These are phyloP conservation scores for Nymphalis c-album DNA, from an alignment of 2,888 invertebrate genomes.

Conservation along the genomic window DNA sequence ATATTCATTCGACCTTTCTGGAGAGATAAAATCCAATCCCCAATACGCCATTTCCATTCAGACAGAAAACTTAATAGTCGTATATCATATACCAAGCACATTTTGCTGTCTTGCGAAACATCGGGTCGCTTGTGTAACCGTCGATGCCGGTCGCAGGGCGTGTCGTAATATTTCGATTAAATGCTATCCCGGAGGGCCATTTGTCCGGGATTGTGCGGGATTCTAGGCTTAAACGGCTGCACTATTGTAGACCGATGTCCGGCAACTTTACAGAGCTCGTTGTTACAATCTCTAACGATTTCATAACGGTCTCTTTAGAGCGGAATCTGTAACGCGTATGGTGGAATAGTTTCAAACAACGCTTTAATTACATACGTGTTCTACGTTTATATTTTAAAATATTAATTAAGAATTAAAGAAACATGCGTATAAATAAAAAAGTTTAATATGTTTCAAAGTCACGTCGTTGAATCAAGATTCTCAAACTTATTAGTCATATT, in stretches of 20 bases:
- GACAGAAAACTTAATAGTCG: slow-evolving; percentile 25
- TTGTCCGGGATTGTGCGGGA: slow-evolving; percentile 37
- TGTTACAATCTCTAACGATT: slow-evolving; percentile 22
- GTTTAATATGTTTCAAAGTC: too few relatives aligned
- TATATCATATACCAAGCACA: slow-evolving; percentile 24
- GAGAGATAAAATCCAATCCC: slow-evolving; percentile 4
- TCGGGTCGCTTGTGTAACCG: slow-evolving; percentile 14
- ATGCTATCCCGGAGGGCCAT: slow-evolving; percentile 32
- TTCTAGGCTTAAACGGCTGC: slow-evolving; percentile 31
- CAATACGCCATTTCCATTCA: slow-evolving; percentile 19
- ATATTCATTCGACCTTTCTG: background rate
- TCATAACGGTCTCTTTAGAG: slow-evolving; percentile 27
- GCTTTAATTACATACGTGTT: too few relatives aligned
- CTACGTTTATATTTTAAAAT: too few relatives aligned
- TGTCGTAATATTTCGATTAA: slow-evolving; percentile 38
- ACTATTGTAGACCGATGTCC: slow-evolving; percentile 24
- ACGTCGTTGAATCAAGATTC: too few relatives aligned
- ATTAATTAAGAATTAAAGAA: too few relatives aligned
- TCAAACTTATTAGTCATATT: background rate
- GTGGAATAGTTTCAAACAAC: background rate
- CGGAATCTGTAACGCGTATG: background rate
- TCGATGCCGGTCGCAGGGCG: slow-evolving; percentile 24
- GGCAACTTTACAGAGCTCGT: slow-evolving; percentile 23
- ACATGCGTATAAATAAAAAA: too few relatives aligned
- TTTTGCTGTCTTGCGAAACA: slow-evolving; percentile 22